Conservation (phyloP, 2,888 invertebrate genomes). For the Cantharis rustica region DNA sequence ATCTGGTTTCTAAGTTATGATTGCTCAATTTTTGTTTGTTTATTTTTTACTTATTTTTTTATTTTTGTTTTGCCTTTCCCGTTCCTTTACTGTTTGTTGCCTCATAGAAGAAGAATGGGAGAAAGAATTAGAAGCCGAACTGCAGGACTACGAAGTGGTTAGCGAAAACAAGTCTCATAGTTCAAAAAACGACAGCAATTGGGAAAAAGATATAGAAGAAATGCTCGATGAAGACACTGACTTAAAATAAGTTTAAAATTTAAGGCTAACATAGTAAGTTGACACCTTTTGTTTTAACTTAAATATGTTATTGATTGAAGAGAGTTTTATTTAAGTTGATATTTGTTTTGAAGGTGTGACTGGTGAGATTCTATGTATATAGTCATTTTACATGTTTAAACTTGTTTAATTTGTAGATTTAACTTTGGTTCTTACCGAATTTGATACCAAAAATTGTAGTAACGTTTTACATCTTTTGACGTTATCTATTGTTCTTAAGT, state of each 20-base stretch:
- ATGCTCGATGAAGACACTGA: slow-evolving; percentile 53
- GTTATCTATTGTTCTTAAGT: background rate
- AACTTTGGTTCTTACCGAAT: background rate
- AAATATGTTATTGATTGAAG: background rate
- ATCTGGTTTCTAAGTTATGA: slow-evolving; percentile 35
- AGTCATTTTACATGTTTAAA: background rate
- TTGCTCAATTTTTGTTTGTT: slow-evolving; percentile 25
- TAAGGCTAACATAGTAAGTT: background rate
- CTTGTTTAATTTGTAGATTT: background rate
- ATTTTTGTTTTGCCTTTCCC: slow-evolving; percentile 43
- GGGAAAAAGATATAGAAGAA: slow-evolving; percentile 55
- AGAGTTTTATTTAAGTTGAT: background rate
- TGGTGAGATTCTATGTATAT: background rate
- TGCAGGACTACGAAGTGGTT: slow-evolving; percentile 94
- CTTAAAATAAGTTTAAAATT: slow-evolving; percentile 47
- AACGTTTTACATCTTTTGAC: background rate
- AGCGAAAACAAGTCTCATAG: slow-evolving; percentile 61
- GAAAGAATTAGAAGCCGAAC: slow-evolving; percentile 91
- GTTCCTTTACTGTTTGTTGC: slow-evolving; percentile 43
- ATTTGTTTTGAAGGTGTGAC: background rate
- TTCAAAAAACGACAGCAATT: slow-evolving; percentile 50
- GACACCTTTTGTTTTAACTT: background rate
- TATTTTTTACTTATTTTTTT: slow-evolving; percentile 16
- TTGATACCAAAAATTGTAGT: background rate
- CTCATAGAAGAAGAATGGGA: slow-evolving; percentile 85